Percentiles rank a stretch among this genome's conserved stretches.
These are phyloP conservation scores for Scolopax bukidnonensis DNA, from an alignment of 2,797 vertebrate genomes.

Conservation along the genomic window DNA sequence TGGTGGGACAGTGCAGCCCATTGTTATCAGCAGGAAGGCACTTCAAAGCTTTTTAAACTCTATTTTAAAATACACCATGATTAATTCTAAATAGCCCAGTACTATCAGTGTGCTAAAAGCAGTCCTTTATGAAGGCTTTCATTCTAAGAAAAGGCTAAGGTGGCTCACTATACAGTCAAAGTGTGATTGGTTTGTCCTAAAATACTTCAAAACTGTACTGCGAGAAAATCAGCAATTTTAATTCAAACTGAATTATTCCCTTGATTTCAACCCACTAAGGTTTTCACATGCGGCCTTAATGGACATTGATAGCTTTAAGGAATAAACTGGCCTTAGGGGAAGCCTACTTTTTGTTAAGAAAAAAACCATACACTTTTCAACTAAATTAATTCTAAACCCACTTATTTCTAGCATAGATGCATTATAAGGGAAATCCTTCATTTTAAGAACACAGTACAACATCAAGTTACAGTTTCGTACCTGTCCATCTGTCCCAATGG, in stretches of 20 bases:
- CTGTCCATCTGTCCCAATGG: constrained; percentile 93
- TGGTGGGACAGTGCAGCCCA: not conserved
- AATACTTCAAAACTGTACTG: not conserved
- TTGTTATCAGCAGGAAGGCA: not conserved
- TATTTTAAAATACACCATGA: not conserved
- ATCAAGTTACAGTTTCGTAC: constrained; percentile 65
- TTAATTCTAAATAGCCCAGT: not conserved
- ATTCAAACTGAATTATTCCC: not conserved
- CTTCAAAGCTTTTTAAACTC: not conserved
- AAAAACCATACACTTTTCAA: not conserved
- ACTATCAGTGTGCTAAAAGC: not conserved
- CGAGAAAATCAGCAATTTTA: not conserved
- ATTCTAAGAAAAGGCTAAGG: not conserved
- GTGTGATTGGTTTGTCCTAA: not conserved
- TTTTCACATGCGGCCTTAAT: not conserved
- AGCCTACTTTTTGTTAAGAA: not conserved
- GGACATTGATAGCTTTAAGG: not conserved
- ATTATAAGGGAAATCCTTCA: not conserved
- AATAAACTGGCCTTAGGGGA: not conserved
- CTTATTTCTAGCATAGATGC: not conserved
- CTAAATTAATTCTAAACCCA: not conserved
- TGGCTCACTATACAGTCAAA: not conserved
- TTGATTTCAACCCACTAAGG: not conserved
- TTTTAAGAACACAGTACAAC: not conserved
- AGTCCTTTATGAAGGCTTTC: not conserved